Evolutionary conservation across 1,140 invertebrate genomes (phyloP).

Genomic region (Drosophila seguyi): DNA sequence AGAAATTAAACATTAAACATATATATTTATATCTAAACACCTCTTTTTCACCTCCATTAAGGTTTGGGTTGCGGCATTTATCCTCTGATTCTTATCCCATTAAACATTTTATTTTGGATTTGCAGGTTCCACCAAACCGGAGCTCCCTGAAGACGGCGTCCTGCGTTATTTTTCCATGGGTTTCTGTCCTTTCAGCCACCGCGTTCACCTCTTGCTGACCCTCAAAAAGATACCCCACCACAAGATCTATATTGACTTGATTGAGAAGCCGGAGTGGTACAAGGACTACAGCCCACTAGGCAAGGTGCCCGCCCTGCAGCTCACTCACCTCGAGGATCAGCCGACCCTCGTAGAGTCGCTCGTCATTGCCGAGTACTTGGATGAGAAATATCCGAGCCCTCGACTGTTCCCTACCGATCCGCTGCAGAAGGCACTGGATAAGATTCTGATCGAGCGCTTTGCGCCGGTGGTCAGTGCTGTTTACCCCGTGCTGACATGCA

Average conservation of each 20-base stretch:
- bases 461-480: slow-evolving; percentile 66
- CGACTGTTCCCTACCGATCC: slow-evolving; percentile 90
- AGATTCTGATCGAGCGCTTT: slow-evolving; percentile 91
- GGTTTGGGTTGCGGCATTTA: background rate
- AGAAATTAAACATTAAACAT: slow-evolving; percentile 18
- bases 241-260: slow-evolving; percentile 93
- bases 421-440: slow-evolving; percentile 91
- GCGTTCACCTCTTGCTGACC: slow-evolving; percentile 91
- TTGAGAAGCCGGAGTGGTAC: slow-evolving; percentile 94
- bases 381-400: slow-evolving; percentile 90
- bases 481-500: slow-evolving; percentile 67
- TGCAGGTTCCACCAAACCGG: slow-evolving; percentile 88
- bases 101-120: background rate
- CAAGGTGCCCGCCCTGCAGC: slow-evolving; percentile 93
- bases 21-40: background rate
- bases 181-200: slow-evolving; percentile 95
- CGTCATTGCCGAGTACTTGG: slow-evolving; percentile 93
- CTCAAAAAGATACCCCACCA: slow-evolving; percentile 95
- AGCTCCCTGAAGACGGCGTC: slow-evolving; percentile 87
- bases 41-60: background rate
- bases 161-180: slow-evolving; percentile 94
- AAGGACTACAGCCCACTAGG: slow-evolving; percentile 88
- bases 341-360: slow-evolving; percentile 91
- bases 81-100: background rate
- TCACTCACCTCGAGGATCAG: slow-evolving; percentile 87